phyloP scores from a whole-genome alignment of 2,797 vertebrate genomes.

The Sebastes aleutianus region DNA sequence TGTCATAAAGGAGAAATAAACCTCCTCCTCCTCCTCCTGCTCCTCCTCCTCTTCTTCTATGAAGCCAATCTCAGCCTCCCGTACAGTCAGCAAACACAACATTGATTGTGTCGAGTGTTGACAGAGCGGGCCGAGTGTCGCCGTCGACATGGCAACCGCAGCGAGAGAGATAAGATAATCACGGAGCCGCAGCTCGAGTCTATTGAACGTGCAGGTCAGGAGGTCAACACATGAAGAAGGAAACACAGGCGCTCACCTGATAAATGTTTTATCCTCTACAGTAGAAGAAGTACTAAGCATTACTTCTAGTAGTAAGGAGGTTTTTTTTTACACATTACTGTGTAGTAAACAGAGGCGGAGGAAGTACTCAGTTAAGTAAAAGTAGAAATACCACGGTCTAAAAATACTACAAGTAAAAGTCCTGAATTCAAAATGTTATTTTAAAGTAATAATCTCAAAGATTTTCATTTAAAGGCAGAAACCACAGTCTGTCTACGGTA shows the following conservation, averaged over 20 bases:
- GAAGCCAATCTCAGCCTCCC: conserved; percentile 1
- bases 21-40: not conserved
- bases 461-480: no score
- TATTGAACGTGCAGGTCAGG: conserved; percentile 21
- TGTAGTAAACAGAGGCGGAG: not conserved
- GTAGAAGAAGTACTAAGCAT: not conserved
- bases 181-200: not conserved
- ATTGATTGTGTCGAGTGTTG: conserved; percentile 50
- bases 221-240: not conserved
- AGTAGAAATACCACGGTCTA: not conserved
- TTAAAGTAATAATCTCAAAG: no score
- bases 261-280: not conserved
- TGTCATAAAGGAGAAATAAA: conserved; percentile 12
- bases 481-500: no score
- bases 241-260: not conserved
- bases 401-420: not conserved
- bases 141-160: conserved; percentile 47
- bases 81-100: conserved; percentile 40
- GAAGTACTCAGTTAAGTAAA: not conserved
- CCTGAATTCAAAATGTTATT: not conserved
- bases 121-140: conserved; percentile 47
- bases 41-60: not conserved
- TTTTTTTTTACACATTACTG: not conserved
- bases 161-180: conserved; percentile 39
- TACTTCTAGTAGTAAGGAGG: not conserved